Conservation (phyloP, 2,888 invertebrate species). For the Drosophila koepferae region DNA sequence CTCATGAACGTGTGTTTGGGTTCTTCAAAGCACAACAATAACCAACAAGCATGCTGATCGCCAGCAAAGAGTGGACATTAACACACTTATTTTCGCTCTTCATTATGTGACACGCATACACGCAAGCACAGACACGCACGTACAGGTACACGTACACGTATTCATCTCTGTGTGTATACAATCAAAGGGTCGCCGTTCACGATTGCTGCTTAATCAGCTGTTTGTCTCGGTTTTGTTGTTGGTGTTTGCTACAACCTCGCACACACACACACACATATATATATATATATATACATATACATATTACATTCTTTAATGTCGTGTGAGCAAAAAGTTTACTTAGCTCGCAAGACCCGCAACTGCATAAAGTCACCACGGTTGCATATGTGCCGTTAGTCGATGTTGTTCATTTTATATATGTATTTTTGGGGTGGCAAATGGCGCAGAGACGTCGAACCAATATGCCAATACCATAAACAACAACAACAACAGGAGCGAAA, state of each 20-base stretch:
- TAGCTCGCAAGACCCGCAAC: slow-evolving; percentile 5
- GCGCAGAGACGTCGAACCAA: slow-evolving; percentile 39
- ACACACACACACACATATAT: background rate
- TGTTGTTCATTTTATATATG: slow-evolving; percentile 8
- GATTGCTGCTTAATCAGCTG: slow-evolving; percentile 55
- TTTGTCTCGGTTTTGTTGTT: slow-evolving; percentile 43
- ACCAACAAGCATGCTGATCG: slow-evolving; percentile 40
- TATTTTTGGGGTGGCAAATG: slow-evolving; percentile 46
- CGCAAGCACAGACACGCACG: background rate
- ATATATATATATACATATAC: background rate
- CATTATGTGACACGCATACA: slow-evolving; percentile 17
- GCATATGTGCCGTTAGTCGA: slow-evolving; percentile 16
- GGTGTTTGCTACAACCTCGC: slow-evolving; percentile 25
- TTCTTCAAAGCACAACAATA: slow-evolving; percentile 30
- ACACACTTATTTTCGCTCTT: slow-evolving; percentile 26
- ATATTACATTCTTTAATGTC: background rate
- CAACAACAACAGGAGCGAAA: slow-evolving; percentile 13
- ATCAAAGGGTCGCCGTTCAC: slow-evolving; percentile 6
- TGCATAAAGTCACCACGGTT: slow-evolving; percentile 38
- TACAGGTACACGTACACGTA: slow-evolving; percentile 1
- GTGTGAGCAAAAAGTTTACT: slow-evolving; percentile 21
- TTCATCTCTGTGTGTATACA: background rate
- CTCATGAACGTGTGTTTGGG: slow-evolving; percentile 1
- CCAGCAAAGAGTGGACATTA: slow-evolving; percentile 40
- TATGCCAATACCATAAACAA: slow-evolving; percentile 25